Conservation (phyloP, 2,888 invertebrate species). For the Protodeltote pygarga region DNA sequence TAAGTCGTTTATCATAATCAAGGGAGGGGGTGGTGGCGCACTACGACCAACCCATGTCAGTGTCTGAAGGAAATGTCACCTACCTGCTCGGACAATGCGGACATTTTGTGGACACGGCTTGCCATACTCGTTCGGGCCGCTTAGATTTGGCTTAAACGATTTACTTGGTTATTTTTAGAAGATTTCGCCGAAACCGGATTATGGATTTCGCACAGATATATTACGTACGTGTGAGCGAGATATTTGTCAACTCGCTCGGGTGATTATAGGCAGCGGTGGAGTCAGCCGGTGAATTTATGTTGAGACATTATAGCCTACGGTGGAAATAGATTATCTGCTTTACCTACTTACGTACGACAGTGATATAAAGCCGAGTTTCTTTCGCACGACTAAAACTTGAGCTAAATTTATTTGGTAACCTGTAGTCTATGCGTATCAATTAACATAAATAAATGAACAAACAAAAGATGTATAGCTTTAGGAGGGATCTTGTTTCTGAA, state of each 20-base stretch:
- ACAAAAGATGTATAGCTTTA: constrained; percentile 29
- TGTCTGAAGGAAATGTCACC: constrained; percentile 83
- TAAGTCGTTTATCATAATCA: constrained; percentile 87
- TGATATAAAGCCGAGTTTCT: constrained; percentile 46
- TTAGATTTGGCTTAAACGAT: constrained; percentile 50
- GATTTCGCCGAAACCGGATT: constrained; percentile 27
- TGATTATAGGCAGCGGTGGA: constrained; percentile 53
- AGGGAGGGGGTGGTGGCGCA: constrained; percentile 59
- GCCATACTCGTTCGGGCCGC: constrained; percentile 50
- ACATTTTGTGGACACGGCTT: constrained; percentile 67
- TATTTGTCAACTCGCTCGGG: constrained; percentile 55
- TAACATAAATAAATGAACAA: constrained; percentile 40
- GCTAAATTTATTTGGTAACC: constrained; percentile 36
- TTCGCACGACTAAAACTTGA: constrained; percentile 34
- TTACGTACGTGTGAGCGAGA: constrained; percentile 52
- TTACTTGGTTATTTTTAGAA: constrained; percentile 36
- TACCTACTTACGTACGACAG: constrained; percentile 51
- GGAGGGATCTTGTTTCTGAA: too few relatives aligned
- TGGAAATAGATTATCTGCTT: constrained; percentile 55
- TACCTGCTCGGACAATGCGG: constrained; percentile 78
- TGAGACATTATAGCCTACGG: constrained; percentile 52
- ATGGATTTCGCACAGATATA: constrained; percentile 38
- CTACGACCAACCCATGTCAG: constrained; percentile 79
- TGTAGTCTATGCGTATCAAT: constrained; percentile 42
- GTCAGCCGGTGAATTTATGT: constrained; percentile 51